Percentiles rank a stretch among this genome's conserved stretches.
Evolutionary conservation across 1,140 invertebrate species (phyloP).

Genomic region (Elymnias hypermnestra): DNA sequence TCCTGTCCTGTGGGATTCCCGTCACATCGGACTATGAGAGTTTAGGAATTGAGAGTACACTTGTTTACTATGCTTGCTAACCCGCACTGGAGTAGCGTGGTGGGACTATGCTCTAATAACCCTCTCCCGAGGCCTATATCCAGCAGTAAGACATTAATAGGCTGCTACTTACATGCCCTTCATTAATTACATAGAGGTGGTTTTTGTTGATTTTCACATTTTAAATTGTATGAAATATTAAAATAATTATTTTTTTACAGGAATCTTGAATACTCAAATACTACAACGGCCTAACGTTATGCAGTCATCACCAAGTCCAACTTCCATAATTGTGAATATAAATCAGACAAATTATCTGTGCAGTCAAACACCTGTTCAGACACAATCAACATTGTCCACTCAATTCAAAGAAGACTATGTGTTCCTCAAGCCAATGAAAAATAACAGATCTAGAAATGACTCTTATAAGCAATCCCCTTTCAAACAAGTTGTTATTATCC

Average conservation of each 20-base stretch:
- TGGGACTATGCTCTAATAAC: too few species aligned
- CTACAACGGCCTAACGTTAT: constrained; percentile 50
- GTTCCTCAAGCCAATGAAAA: constrained; percentile 37
- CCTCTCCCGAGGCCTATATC: too few species aligned
- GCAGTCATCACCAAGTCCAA: constrained; percentile 66
- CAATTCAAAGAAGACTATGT: constrained; percentile 29
- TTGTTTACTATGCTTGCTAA: too few species aligned
- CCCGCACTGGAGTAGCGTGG: too few species aligned
- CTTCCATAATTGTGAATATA: constrained; percentile 62
- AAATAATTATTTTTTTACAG: constrained; percentile 36
- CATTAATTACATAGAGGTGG: too few species aligned
- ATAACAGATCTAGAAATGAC: constrained; percentile 13
- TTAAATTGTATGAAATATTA: too few species aligned
- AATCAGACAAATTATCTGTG: constrained; percentile 69
- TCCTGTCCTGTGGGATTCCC: too few species aligned
- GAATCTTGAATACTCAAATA: constrained; percentile 39
- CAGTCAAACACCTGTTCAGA: constrained; percentile 39
- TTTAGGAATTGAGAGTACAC: too few species aligned
- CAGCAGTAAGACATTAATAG: too few species aligned
- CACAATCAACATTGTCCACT: constrained; percentile 18
- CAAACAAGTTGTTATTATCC: constrained; percentile 52
- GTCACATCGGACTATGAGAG: too few species aligned
- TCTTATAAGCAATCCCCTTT: constrained; percentile 23
- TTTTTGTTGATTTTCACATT: too few species aligned
- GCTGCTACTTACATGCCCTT: too few species aligned